A percentile compares a stretch with the other conserved stretches of the same genome.
These are phyloP conservation scores for Aphelinus atriplicis DNA, from an alignment of 1,140 invertebrate species.

Conservation along the genomic window DNA sequence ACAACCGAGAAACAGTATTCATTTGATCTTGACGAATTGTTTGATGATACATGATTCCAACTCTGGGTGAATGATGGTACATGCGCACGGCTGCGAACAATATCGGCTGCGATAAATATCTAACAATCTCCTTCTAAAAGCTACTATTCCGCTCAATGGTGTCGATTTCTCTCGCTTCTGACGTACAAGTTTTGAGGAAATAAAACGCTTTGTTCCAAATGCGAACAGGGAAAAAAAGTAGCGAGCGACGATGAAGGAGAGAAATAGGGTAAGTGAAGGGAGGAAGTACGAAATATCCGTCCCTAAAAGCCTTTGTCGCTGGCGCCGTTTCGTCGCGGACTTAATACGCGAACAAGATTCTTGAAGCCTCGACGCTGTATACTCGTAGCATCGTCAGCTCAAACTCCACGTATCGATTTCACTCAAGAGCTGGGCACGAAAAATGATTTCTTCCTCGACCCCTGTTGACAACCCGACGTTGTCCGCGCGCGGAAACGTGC, in stretches of 20 bases:
- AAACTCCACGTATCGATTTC: conserved; percentile 27
- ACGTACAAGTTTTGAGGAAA: background rate
- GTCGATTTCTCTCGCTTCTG: background rate
- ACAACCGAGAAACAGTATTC: too few relatives aligned
- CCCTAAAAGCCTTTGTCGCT: conserved; percentile 19
- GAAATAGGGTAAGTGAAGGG: background rate
- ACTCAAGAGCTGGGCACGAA: background rate
- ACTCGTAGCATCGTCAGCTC: background rate
- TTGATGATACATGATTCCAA: too few relatives aligned
- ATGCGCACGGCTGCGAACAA: too few relatives aligned
- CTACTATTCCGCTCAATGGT: background rate
- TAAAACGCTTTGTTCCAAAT: background rate
- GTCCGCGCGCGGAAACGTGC: background rate
- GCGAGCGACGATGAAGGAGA: background rate
- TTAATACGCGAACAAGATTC: conserved; percentile 27
- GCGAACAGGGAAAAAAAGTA: background rate
- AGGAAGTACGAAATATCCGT: conserved; percentile 7
- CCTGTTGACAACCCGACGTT: background rate
- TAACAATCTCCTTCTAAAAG: too few relatives aligned
- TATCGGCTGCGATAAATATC: too few relatives aligned
- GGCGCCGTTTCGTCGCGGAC: conserved; percentile 24
- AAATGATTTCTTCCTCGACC: conserved; percentile 16
- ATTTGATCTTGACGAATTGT: too few relatives aligned
- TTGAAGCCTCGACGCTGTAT: background rate
- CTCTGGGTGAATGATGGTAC: too few relatives aligned